Percentiles rank a stretch among this genome's conserved stretches.
Evolutionary conservation across 2,888 invertebrate species (phyloP).

Genomic region (Lithophane semibrunnea): DNA sequence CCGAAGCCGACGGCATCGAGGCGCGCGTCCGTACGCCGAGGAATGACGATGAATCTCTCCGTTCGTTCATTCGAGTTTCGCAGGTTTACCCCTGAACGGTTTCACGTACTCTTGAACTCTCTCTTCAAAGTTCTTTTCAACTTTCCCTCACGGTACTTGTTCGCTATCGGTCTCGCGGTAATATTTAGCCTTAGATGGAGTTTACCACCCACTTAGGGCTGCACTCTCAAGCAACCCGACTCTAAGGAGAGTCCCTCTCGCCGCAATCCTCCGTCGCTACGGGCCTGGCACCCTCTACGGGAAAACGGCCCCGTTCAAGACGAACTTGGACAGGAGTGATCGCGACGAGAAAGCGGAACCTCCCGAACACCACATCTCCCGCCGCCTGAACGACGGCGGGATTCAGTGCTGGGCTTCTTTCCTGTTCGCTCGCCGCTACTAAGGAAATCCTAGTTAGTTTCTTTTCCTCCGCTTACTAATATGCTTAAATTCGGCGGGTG

Average conservation of each 20-base stretch:
- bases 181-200: conserved; percentile 91
- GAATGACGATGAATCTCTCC: conserved; percentile 82
- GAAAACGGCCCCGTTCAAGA: too few relatives aligned
- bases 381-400: conserved; percentile 80
- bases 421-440: conserved; percentile 86
- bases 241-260: conserved; percentile 75
- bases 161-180: conserved; percentile 92
- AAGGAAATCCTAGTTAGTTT: conserved; percentile 87
- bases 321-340: conserved; percentile 82
- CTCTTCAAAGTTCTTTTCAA: conserved; percentile 93
- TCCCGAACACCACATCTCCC: conserved; percentile 91
- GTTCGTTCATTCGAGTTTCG: conserved; percentile 89
- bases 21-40: conserved; percentile 67
- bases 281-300: conserved; percentile 88
- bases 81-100: conserved; percentile 90
- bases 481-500: conserved; percentile 91
- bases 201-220: conserved; percentile 92
- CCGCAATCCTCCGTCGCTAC: conserved; percentile 79
- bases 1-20: conserved; percentile 22
- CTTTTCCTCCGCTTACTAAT: conserved; percentile 93
- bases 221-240: conserved; percentile 92
- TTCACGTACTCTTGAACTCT: conserved; percentile 88
- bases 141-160: conserved; percentile 93
- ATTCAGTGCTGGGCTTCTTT: conserved; percentile 91
- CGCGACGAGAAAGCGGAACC: conserved; percentile 76